A percentile compares a stretch with the other conserved stretches of the same genome.
These are phyloP conservation scores for Lordiphosa stackelbergi DNA, from an alignment of 1,140 invertebrate genomes.

Conservation along the genomic window DNA sequence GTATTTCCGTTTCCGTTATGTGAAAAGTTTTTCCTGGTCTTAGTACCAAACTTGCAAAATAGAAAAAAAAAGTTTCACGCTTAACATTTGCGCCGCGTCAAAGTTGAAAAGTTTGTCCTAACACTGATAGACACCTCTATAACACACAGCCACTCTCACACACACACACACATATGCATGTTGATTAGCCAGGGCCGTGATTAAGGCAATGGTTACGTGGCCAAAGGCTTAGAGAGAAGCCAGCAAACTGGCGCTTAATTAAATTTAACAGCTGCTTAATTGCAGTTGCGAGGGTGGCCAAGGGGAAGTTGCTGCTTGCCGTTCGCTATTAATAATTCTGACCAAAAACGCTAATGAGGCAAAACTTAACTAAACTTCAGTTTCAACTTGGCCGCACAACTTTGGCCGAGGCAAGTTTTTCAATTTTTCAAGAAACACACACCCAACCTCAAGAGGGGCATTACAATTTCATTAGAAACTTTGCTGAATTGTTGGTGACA, in stretches of 20 bases:
- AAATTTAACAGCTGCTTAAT: conserved; percentile 74
- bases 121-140: conserved; percentile 36
- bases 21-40: conserved; percentile 56
- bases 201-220: conserved; percentile 46
- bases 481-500: neutral
- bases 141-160: conserved; percentile 22
- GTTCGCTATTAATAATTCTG: conserved; percentile 66
- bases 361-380: conserved; percentile 60
- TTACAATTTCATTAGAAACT: conserved; percentile 15
- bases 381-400: conserved; percentile 37
- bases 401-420: conserved; percentile 55
- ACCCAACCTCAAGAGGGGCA: conserved; percentile 8
- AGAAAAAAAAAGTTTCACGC: conserved; percentile 47
- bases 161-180: conserved; percentile 24
- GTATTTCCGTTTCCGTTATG: conserved; percentile 74
- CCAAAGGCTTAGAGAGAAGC: conserved; percentile 47
- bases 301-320: neutral
- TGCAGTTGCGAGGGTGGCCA: conserved; percentile 34
- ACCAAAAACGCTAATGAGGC: conserved; percentile 68
- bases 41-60: conserved; percentile 41
- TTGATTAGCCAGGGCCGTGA: conserved; percentile 64
- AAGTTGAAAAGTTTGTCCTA: conserved; percentile 65
- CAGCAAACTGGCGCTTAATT: conserved; percentile 58
- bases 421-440: conserved; percentile 51
- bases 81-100: conserved; percentile 64